Evolutionary conservation across 2,797 vertebrate species (phyloP), one percentile per base, ranked within the genome.

Genomic region (Phyllotis vaccarum): DNA sequence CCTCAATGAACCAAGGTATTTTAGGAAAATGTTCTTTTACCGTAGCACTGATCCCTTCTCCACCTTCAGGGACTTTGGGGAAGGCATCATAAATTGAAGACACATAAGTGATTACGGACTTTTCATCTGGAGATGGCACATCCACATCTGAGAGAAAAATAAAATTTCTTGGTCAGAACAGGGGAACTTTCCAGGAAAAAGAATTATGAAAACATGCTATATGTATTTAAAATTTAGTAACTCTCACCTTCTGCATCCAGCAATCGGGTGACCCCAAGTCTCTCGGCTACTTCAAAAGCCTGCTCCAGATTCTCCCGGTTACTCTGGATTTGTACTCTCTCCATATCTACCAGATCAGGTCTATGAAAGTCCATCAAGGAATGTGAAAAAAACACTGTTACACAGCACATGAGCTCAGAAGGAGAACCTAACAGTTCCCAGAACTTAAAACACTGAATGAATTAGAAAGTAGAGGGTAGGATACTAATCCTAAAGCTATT

Each of bases 1-100:
- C 52, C n/a, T 93, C 94, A 97, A 92, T 6, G 54, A 90, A 87
- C 34, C 1, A 75, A 91, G 37, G 21, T 31, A 66, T 56, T 94
- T 92, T 29, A 74, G 88, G 60, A 79, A 79, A 60, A 68, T 76
- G 29, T 86, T 43, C 76, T 96, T 99, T 97, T 99, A 99, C 99
- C 0, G 99, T 99, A 95, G 99, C 99, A 5, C 98, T 98, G 98
- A 99, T 99, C 98, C 99, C 99, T 96, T 99, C 99, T 98, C 99
- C 99, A 97, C 99, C 99, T 97, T 99, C 99, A 0, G 99, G 99
- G 98, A 99, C 99, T 98, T 99, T 99, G 91, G 99, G 99, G 98
- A 99, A 99, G 98, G 99, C 99, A 98, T 99, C 99, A 3, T 99
- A 99, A 98, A 99, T 99, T 68, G 99, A 99, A 96, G 99, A 99